Conservation (phyloP, 2,797 vertebrate species). For the Clarias platycephalus region DNA sequence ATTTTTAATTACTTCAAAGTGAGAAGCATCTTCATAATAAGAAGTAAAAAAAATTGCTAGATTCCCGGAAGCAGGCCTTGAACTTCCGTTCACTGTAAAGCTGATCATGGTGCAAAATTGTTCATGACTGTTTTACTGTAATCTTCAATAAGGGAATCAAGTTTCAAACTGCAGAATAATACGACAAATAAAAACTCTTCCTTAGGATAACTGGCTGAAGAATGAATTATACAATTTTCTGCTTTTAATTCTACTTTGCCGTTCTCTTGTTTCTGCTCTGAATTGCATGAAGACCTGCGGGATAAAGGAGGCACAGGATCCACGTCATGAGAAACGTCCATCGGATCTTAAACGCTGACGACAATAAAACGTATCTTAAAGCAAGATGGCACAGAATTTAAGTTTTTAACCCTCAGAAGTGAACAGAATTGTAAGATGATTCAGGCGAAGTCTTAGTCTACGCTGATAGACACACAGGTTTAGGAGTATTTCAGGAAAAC, state of each 20-base stretch:
- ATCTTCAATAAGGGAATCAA: neutral
- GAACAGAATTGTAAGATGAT: too few species aligned
- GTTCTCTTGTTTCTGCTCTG: neutral
- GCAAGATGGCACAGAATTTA: too few species aligned
- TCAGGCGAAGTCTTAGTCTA: too few species aligned
- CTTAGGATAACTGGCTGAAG: neutral
- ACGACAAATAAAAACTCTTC: neutral
- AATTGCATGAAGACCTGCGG: neutral
- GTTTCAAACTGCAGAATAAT: neutral
- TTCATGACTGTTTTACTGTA: neutral
- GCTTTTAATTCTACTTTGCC: neutral
- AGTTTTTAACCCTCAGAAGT: too few species aligned
- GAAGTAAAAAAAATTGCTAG: too few species aligned
- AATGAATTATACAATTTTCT: neutral
- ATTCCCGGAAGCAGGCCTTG: neutral
- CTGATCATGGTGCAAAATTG: neutral
- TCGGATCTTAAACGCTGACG: too few species aligned
- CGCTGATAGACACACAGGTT: too few species aligned
- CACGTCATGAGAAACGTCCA: too few species aligned
- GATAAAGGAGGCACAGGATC: neutral
- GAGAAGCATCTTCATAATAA: too few species aligned
- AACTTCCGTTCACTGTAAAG: neutral
- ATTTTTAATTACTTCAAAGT: too few species aligned
- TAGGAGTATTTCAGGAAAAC: too few species aligned
- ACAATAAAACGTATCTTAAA: too few species aligned